A percentile compares a stretch with the other conserved stretches of the same genome.
phyloP scores from a whole-genome alignment of 2,888 invertebrate species.

The Perizoma affinitatum region DNA sequence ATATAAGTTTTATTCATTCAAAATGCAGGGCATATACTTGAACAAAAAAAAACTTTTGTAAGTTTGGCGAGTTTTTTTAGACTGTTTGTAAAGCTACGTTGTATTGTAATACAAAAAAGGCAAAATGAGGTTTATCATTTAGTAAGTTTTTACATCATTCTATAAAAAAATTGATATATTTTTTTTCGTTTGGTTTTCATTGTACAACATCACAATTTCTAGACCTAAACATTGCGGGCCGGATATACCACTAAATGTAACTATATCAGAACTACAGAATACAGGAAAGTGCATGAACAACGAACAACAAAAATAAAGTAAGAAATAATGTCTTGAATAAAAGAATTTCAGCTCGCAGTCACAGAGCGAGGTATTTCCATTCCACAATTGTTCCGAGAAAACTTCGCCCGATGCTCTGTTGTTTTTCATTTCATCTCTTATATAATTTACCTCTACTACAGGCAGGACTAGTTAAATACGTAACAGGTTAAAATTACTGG shows the following conservation, averaged over 20 bases:
- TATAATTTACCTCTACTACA: neutral
- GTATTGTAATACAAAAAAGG: no score
- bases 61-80: no score
- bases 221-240: neutral
- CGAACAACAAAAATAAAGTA: constrained; percentile 12
- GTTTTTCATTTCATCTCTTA: constrained; percentile 18
- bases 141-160: no score
- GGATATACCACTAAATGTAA: constrained; percentile 6
- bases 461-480: no score
- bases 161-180: no score
- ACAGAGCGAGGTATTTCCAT: constrained; percentile 27
- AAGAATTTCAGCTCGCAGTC: constrained; percentile 21
- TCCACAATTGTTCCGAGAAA: constrained; percentile 21
- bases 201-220: neutral
- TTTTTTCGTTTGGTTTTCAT: no score
- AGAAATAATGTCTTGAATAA: constrained; percentile 23
- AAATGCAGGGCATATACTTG: neutral
- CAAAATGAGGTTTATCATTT: no score
- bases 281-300: constrained; percentile 12
- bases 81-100: constrained; percentile 8
- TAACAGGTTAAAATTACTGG: neutral
- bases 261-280: constrained; percentile 11
- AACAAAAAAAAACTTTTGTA: neutral
- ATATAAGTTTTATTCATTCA: no score
- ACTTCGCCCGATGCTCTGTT: constrained; percentile 15